A percentile compares a stretch with the other conserved stretches of the same genome.
Evolutionary conservation across 2,888 invertebrate genomes (phyloP).

Genomic region (Apamea sordens): DNA sequence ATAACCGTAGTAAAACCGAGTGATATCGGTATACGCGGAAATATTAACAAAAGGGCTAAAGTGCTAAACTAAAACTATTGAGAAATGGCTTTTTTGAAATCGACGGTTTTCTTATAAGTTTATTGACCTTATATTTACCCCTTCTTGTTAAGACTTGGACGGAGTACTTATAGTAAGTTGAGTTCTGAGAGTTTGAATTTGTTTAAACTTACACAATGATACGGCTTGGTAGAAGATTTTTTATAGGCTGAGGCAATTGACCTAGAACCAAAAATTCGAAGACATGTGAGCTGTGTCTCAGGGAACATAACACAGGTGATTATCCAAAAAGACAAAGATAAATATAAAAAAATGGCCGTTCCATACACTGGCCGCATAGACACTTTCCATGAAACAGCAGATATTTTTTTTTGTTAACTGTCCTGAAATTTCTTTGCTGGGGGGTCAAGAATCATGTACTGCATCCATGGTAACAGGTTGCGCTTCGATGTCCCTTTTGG

Average conservation of each 20-base stretch:
- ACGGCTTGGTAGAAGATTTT: neutral
- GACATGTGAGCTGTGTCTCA: no score
- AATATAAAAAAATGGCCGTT: no score
- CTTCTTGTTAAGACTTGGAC: neutral
- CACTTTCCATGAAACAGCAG: no score
- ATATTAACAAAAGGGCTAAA: slow-evolving; percentile 55
- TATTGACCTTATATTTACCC: slow-evolving; percentile 10
- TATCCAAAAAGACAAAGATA: no score
- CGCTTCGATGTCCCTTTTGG: no score
- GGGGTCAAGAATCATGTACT: no score
- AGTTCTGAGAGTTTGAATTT: neutral
- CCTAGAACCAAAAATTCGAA: no score
- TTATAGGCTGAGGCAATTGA: neutral
- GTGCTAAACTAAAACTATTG: slow-evolving; percentile 53
- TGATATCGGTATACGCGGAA: slow-evolving; percentile 66
- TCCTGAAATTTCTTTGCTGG: no score
- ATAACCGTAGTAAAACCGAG: slow-evolving; percentile 60
- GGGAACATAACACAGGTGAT: no score
- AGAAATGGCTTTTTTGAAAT: slow-evolving; percentile 56
- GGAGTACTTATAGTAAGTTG: neutral
- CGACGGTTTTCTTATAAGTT: slow-evolving; percentile 28
- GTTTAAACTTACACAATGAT: neutral
- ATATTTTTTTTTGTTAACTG: no score
- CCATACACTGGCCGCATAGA: no score
- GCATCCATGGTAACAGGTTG: no score